Evolutionary conservation across 1,140 invertebrate species (phyloP).

Genomic region (Sesamia nonagrioides): DNA sequence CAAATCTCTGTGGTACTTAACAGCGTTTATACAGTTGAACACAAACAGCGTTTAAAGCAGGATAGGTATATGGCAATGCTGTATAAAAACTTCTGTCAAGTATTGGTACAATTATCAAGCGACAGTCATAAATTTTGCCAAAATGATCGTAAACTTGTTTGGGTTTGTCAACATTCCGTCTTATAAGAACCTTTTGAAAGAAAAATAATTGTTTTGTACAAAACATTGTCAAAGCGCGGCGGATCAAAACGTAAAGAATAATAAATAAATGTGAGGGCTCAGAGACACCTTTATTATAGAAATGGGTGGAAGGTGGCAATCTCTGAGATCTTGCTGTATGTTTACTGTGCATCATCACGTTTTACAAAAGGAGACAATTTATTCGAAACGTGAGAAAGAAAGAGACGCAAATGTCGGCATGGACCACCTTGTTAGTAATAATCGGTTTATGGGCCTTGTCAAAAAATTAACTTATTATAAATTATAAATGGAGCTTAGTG

Average conservation of each 20-base stretch:
- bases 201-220: slow-evolving; percentile 41
- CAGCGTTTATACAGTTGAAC: background rate
- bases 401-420: slow-evolving; percentile 52
- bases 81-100: background rate
- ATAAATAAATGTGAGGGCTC: slow-evolving; percentile 53
- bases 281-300: slow-evolving; percentile 56
- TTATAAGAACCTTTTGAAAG: slow-evolving; percentile 7
- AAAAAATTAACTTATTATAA: slow-evolving; percentile 80
- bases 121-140: slow-evolving; percentile 3
- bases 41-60: background rate
- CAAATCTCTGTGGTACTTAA: background rate
- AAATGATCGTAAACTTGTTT: slow-evolving; percentile 12
- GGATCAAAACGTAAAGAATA: slow-evolving; percentile 55
- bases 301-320: slow-evolving; percentile 61
- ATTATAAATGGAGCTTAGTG: slow-evolving; percentile 66
- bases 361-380: slow-evolving; percentile 63
- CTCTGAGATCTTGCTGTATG: slow-evolving; percentile 55
- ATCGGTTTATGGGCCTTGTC: slow-evolving; percentile 76
- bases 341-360: slow-evolving; percentile 64
- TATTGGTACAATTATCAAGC: slow-evolving; percentile 8
- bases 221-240: slow-evolving; percentile 47
- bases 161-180: slow-evolving; percentile 18
- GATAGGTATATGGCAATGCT: background rate
- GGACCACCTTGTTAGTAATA: slow-evolving; percentile 81
- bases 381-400: slow-evolving; percentile 50